Conservation (phyloP, 2,113 vertebrate genomes). For the Dipodomys spectabilis region DNA sequence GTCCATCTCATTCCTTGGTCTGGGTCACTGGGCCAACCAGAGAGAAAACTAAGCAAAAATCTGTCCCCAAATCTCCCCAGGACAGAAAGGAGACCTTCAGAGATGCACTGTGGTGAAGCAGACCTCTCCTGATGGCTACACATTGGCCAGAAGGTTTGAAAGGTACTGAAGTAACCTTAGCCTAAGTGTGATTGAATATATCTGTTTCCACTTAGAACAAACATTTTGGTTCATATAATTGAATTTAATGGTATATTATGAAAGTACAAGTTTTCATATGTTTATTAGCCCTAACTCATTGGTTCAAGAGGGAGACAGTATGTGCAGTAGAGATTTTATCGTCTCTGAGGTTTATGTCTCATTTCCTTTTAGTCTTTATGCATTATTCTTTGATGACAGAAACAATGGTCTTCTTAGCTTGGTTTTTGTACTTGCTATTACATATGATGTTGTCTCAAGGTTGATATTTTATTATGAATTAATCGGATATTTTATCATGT, state of each 20-base stretch:
- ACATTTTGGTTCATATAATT: slow-evolving; percentile 21
- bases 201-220: neutral
- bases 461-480: slow-evolving; percentile 36
- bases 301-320: neutral
- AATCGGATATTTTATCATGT: neutral
- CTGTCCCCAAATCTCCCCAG: neutral
- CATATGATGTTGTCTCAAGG: neutral
- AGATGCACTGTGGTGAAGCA: neutral
- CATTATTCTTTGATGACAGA: slow-evolving; percentile 24
- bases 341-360: neutral
- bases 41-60: neutral
- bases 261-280: neutral
- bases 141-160: neutral
- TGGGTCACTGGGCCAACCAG: neutral
- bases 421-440: slow-evolving; percentile 20
- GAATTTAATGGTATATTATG: neutral
- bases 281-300: neutral
- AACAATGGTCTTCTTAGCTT: neutral
- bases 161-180: neutral
- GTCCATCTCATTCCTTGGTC: neutral
- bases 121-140: neutral
- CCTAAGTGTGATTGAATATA: neutral
- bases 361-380: slow-evolving; percentile 36
- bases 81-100: neutral
- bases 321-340: neutral